Conservation (phyloP, 2,113 vertebrate species). For the Petromus typicus region DNA sequence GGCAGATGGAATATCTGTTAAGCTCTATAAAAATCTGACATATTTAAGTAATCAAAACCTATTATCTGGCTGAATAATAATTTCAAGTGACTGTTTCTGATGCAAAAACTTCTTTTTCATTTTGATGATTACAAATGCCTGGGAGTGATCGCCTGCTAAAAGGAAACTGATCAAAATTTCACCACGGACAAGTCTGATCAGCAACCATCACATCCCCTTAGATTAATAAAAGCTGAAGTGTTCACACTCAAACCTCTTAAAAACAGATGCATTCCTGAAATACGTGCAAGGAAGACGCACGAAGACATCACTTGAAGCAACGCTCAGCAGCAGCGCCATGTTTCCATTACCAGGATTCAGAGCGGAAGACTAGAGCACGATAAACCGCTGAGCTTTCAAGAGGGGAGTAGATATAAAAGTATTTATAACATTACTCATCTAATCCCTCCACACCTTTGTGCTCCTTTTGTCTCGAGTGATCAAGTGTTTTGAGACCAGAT, state of each 20-base stretch:
- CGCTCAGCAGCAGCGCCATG: neutral
- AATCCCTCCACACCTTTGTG: neutral
- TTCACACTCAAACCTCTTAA: neutral
- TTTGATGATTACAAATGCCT: slow-evolving; percentile 66
- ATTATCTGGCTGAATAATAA: slow-evolving; percentile 67
- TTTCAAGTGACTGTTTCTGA: slow-evolving; percentile 61
- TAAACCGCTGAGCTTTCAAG: slow-evolving; percentile 55
- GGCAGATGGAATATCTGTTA: slow-evolving; percentile 50
- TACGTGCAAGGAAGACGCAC: slow-evolving; percentile 21
- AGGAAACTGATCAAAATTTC: slow-evolving; percentile 75
- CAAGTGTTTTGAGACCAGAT: neutral
- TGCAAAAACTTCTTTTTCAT: slow-evolving; percentile 60
- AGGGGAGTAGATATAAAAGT: slow-evolving; percentile 46
- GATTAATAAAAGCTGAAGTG: slow-evolving; percentile 39
- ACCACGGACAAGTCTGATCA: slow-evolving; percentile 59
- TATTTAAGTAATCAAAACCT: slow-evolving; percentile 66
- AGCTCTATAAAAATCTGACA: slow-evolving; percentile 57
- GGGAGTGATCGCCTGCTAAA: slow-evolving; percentile 57
- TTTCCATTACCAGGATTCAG: neutral
- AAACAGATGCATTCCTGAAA: slow-evolving; percentile 56
- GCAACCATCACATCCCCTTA: slow-evolving; percentile 34
- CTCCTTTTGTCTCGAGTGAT: neutral
- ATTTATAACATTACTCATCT: slow-evolving; percentile 53
- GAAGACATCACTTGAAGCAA: neutral
- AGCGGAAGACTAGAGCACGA: slow-evolving; percentile 54